Evolutionary conservation across 2,113 vertebrate species (phyloP).

Genomic region (Platysteira castanea): DNA sequence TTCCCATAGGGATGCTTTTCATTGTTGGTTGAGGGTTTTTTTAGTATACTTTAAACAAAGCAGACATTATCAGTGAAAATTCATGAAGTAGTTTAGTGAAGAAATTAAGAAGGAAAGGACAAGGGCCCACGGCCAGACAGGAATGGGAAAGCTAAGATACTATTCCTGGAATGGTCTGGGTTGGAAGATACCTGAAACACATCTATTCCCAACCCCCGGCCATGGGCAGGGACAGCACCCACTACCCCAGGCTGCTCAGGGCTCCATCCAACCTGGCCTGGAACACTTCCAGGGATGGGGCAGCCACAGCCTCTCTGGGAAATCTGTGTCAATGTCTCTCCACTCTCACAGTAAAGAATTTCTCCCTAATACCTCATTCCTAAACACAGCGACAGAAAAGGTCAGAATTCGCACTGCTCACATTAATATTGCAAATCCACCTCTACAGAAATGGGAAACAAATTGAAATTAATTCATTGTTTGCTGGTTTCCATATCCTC

Average conservation of each 20-base stretch:
- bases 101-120: neutral
- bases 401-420: neutral
- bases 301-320: neutral
- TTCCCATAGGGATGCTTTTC: neutral
- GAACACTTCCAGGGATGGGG: neutral
- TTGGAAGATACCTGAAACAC: neutral
- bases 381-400: neutral
- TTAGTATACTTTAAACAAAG: neutral
- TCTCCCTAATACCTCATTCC: neutral
- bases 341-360: neutral
- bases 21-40: fast-evolving
- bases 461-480: neutral
- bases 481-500: neutral
- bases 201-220: neutral
- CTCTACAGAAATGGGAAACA: neutral
- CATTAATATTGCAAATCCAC: neutral
- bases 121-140: neutral
- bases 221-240: neutral
- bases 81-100: neutral
- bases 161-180: neutral
- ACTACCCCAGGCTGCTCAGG: neutral
- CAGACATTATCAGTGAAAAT: neutral
- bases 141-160: neutral
- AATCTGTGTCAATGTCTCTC: neutral
- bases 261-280: neutral